Base-by-base conservation (phyloP, 2,113 vertebrate species). In the Megaleporinus macrocephalus region DNA sequence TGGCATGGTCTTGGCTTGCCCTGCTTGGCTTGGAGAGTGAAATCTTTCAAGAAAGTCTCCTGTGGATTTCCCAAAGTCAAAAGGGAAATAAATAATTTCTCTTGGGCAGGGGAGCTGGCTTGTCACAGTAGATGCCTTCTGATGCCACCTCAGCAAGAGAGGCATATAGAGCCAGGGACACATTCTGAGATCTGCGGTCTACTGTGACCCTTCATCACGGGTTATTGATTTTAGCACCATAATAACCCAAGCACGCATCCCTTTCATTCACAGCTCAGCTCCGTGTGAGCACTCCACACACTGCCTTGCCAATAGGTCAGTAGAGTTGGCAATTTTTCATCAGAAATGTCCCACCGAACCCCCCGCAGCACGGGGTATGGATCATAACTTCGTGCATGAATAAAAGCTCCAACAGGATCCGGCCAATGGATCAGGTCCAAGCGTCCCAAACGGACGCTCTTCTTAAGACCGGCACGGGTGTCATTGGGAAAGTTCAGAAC, bases 1-100 rank as follows among this genome's bases (percentile, higher is more conserved):
- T 22, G 33, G 30, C 29, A 36, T 44, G 11, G 44, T n/a, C 41
- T 41, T 33, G 26, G 36, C 33, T 13, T 70, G 11, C 36, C 20
- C 4, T 70, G 66, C 66, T 44, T 70, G 33, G 13, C 65, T 4
- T 22, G 65, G 65, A n/a, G 9, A 68, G 33, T 5, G 36, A 44
- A 41, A 29, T 22, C 53, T 57, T 79, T 7, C 41, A 44, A 70
- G 30, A 41, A 79, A 55, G 26, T n/a, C 55, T 33, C 55, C 55
- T 71, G 36, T 62, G 68, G 55, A 80, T 65, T 74, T 73, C 62
- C 30, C 82, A 79, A 79, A 78, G 82, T 86, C 73, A 83, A 68
- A n/a, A 68, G 47, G 53, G 30, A 80, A 69, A 61, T 36, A 1
- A 72, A 69, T 29, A 44, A 69, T 76, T 73, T 22, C 66, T 68